Conservation (phyloP, 1,140 invertebrate genomes). For the Orchestia grillus region DNA sequence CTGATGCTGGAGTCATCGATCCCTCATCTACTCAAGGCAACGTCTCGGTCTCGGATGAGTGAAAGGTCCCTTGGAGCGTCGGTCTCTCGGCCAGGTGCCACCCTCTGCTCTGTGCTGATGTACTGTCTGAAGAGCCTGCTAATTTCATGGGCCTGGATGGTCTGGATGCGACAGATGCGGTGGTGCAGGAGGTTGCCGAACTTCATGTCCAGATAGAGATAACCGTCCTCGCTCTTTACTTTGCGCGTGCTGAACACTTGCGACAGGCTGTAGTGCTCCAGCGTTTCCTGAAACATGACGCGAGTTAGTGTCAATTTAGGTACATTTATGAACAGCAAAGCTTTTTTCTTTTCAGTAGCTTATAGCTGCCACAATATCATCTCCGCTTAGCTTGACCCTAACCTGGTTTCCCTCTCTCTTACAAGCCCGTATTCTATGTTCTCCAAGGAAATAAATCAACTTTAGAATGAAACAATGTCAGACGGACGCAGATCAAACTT, state of each 20-base stretch:
- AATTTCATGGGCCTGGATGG: constrained; percentile 96
- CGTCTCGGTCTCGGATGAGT: constrained; percentile 57
- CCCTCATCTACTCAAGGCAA: constrained; percentile 34
- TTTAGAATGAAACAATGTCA: too few relatives aligned
- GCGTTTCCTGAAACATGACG: constrained; percentile 78
- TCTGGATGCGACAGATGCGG: constrained; percentile 94
- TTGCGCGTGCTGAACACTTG: constrained; percentile 96
- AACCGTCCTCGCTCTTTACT: constrained; percentile 91
- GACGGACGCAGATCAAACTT: too few relatives aligned
- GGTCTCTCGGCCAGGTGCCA: constrained; percentile 52
- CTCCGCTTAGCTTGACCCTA: too few relatives aligned
- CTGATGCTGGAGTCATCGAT: neutral
- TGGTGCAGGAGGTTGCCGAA: constrained; percentile 96
- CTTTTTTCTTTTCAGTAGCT: neutral
- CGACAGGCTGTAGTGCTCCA: constrained; percentile 91
- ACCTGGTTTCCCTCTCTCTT: too few relatives aligned
- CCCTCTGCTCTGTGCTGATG: constrained; percentile 84
- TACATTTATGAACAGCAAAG: neutral
- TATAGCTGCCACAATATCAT: neutral
- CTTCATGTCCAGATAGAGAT: constrained; percentile 96
- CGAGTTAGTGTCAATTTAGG: constrained; percentile 46
- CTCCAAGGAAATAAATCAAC: too few relatives aligned
- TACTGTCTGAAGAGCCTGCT: constrained; percentile 95
- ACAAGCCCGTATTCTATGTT: too few relatives aligned
- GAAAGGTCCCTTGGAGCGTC: constrained; percentile 65